Base-by-base conservation (phyloP, 2,888 invertebrate species). In the Scaptodrosophila latifasciaeformis region DNA sequence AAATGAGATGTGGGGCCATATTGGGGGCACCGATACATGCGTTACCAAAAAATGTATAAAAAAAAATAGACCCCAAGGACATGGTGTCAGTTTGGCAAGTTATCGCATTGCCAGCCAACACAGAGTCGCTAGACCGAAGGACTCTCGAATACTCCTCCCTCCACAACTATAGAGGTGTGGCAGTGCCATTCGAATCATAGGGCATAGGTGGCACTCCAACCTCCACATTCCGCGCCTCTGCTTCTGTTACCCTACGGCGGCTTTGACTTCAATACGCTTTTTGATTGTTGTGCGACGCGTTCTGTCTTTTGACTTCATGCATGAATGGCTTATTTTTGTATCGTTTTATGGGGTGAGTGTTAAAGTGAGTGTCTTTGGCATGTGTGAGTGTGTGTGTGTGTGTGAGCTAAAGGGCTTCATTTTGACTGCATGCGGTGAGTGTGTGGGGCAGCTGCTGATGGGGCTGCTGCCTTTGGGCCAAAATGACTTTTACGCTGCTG, bases 221-320 rank as follows among this genome's bases (percentile, higher is more conserved):
- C 46, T 27, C 44, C 61, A 34, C 48, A 46, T 35, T 55, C 48
- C 9, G 15, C 54, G 45, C 18, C 21, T 19, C 45, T 39, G 46
- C 44, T 52, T 37, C 59, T 53, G 31, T 60, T 50, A 68, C 60
- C 71, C 71, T 40, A 35, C 15, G 68, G 79, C 76, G 65, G 62
- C 79, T 65, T 76, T 72, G 79, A 75, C 72, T 72, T 79, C 40
- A 53, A 65, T 76, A 65, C 76, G 62, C 56, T 76, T 68, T 72
- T 79, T 76, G 65, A 79, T 72, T 79, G 80, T 76, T 76, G 71
- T 71, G 37, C 51, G 46, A 31, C 52, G 40, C 55, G 42, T 35
- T 67, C 59, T 35, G 10, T 24, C 76, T 74, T 72, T 72, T 79
- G 80, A 72, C 61, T 63, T 63, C 47, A 62, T 69, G 72, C 80